These are phyloP conservation scores for Halisarca cf. caerulea DNA, from an alignment of 37 sponge, comb jelly and placozoan genomes.

Conservation along the genomic window DNA sequence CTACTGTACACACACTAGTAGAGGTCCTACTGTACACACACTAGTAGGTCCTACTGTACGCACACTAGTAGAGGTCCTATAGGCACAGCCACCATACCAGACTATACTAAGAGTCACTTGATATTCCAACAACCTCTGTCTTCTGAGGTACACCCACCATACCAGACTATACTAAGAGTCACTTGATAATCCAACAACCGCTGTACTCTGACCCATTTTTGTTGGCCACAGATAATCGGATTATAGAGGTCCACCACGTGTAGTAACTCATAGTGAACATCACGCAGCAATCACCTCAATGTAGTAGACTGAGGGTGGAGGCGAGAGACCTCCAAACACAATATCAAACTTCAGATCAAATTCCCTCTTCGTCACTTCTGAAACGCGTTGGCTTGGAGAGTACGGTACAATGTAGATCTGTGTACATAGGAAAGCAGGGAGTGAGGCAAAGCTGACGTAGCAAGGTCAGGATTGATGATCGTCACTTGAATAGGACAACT, in stretches of 20 bases:
- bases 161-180: too few relatives aligned
- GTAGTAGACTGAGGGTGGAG: background rate
- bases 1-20: background rate
- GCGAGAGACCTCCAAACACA: background rate
- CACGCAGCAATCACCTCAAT: background rate
- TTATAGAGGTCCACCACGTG: too few relatives aligned
- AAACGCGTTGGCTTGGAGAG: background rate
- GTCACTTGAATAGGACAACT: background rate
- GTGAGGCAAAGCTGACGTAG: background rate
- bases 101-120: too few relatives aligned
- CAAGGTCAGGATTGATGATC: background rate
- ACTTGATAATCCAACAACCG: too few relatives aligned
- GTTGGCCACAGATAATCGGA: too few relatives aligned
- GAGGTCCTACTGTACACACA: background rate
- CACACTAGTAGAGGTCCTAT: too few relatives aligned
- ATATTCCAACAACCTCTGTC: too few relatives aligned
- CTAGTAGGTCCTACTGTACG: background rate
- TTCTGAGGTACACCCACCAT: too few relatives aligned
- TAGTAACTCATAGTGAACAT: too few relatives aligned
- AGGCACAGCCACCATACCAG: too few relatives aligned
- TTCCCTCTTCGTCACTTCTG: background rate
- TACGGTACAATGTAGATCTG: background rate
- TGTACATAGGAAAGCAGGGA: background rate
- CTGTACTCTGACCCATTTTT: too few relatives aligned
- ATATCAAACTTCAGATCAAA: conserved; percentile 19